phyloP scores from a whole-genome alignment of 2,888 invertebrate species.

The Rhaphigaster nebulosa region DNA sequence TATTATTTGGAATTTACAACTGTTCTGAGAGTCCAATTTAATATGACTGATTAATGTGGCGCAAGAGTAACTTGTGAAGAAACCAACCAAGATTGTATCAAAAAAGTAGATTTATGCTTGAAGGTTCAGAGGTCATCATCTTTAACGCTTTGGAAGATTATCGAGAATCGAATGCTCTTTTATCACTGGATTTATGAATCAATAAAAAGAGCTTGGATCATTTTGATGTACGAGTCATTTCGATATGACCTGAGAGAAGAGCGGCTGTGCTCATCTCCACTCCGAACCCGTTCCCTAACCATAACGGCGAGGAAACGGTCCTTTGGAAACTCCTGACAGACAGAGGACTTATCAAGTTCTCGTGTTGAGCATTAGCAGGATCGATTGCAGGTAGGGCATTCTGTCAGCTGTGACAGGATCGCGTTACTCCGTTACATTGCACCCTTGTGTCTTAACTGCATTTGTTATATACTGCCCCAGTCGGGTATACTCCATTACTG shows the following conservation, averaged over 20 bases:
- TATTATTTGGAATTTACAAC: too few species aligned
- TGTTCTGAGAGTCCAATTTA: too few species aligned
- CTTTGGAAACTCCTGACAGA: neutral
- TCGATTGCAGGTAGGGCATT: neutral
- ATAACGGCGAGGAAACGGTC: neutral
- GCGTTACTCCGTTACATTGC: neutral
- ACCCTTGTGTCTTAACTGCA: neutral
- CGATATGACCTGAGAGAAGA: neutral
- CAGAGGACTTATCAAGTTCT: neutral
- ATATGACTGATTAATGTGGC: too few species aligned
- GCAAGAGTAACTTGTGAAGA: too few species aligned
- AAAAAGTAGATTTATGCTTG: too few species aligned
- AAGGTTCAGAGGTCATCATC: too few species aligned
- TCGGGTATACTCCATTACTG: neutral
- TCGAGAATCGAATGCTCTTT: too few species aligned
- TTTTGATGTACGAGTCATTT: neutral
- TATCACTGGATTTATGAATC: too few species aligned
- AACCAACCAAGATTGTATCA: too few species aligned
- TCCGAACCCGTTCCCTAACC: neutral
- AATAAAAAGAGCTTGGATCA: neutral
- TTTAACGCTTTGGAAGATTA: too few species aligned
- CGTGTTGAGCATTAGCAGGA: neutral
- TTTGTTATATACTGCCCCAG: neutral
- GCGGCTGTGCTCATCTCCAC: neutral
- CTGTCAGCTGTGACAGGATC: neutral